Conservation (phyloP, 2,888 invertebrate genomes). For the Hemithea aestivaria region DNA sequence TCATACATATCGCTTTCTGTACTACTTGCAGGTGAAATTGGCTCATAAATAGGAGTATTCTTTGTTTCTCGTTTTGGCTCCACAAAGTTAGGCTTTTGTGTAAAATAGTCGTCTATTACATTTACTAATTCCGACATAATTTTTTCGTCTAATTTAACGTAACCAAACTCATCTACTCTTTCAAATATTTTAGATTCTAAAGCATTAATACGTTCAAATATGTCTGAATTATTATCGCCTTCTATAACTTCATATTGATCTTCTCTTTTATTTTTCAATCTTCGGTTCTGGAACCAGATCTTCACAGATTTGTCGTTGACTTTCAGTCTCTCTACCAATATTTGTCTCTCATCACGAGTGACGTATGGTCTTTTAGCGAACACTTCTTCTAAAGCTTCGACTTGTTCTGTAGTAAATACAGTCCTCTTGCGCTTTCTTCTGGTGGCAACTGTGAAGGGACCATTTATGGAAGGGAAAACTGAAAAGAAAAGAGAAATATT, state of each 20-base stretch:
- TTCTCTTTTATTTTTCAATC: constrained; percentile 82
- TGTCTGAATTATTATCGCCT: constrained; percentile 10
- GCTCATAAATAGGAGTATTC: constrained; percentile 41
- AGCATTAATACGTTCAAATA: constrained; percentile 31
- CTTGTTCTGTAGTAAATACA: constrained; percentile 85
- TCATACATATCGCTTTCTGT: constrained; percentile 29
- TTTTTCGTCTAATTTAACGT: constrained; percentile 45
- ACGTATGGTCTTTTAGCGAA: constrained; percentile 83
- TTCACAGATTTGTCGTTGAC: constrained; percentile 86
- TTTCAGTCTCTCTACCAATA: constrained; percentile 79
- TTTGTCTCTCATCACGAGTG: constrained; percentile 83
- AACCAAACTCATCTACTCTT: constrained; percentile 45
- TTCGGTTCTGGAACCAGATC: constrained; percentile 88
- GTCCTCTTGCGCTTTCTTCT: constrained; percentile 83
- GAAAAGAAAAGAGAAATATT: constrained; percentile 12
- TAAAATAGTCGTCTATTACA: constrained; percentile 39
- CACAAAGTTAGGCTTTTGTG: constrained; percentile 12
- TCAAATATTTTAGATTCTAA: constrained; percentile 44
- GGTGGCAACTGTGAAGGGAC: constrained; percentile 31
- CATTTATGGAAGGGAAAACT: constrained; percentile 31
- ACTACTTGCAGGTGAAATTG: constrained; percentile 50
- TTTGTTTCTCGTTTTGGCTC: constrained; percentile 10
- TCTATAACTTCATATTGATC: constrained; percentile 13
- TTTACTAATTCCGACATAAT: constrained; percentile 38
- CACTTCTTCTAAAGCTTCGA: constrained; percentile 84